phyloP scores from a whole-genome alignment of 2,888 invertebrate genomes.

The Rhamnusium bicolor region DNA sequence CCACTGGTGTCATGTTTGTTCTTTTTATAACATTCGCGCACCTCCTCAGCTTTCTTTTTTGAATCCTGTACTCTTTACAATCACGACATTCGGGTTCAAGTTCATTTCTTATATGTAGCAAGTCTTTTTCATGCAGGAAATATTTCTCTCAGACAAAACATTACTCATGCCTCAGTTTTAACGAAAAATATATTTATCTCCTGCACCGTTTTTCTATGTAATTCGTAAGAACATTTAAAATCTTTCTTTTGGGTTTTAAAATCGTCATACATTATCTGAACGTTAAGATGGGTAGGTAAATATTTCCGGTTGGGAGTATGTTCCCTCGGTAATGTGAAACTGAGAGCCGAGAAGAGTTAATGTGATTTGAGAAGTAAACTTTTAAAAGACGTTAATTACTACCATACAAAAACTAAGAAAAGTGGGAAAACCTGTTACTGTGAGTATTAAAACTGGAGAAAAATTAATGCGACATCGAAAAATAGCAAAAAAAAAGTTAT shows the following conservation, averaged over 20 bases:
- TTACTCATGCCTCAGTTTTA: slow-evolving; percentile 13
- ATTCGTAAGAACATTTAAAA: slow-evolving; percentile 13
- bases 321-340: slow-evolving; percentile 12
- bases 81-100: background rate
- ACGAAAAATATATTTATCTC: slow-evolving; percentile 9
- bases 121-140: slow-evolving; percentile 3
- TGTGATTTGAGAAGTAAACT: no score
- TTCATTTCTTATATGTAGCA: background rate
- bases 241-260: slow-evolving; percentile 2
- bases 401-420: no score
- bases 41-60: background rate
- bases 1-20: background rate
- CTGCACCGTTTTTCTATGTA: slow-evolving; percentile 15
- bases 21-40: background rate
- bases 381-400: no score
- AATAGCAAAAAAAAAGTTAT: no score
- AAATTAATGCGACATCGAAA: no score
- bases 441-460: no score
- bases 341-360: slow-evolving; percentile 2
- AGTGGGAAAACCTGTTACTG: no score
- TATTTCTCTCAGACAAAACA: slow-evolving; percentile 2
- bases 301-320: slow-evolving; percentile 10
- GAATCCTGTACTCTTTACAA: background rate
- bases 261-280: background rate
- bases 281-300: background rate